Percentiles rank a stretch among this genome's conserved stretches.
Conservation (phyloP, 2,113 vertebrate genomes). For the Mustela lutreola region DNA sequence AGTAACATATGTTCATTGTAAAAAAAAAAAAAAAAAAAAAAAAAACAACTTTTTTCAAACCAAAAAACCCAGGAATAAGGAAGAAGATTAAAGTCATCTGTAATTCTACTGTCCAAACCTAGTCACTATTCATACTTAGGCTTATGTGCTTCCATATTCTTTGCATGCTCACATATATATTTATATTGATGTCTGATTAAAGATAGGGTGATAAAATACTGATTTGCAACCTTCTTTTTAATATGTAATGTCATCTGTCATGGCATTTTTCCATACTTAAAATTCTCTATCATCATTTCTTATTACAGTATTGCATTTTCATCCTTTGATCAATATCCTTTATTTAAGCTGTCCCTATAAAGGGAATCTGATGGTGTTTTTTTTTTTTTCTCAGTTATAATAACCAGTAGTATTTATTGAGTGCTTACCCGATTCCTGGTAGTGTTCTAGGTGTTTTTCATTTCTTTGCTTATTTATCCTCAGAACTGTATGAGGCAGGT, state of each 20-base stretch:
- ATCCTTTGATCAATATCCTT: slow-evolving; percentile 22
- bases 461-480: background rate
- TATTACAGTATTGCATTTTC: background rate
- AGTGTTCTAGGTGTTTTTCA: slow-evolving; percentile 17
- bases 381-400: background rate
- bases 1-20: background rate
- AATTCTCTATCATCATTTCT: slow-evolving; percentile 27
- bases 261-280: background rate
- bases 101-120: background rate
- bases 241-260: background rate
- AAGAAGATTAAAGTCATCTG: slow-evolving; percentile 28
- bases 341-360: background rate
- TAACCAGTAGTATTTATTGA: slow-evolving; percentile 9
- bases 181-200: background rate
- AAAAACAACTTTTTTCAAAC: background rate
- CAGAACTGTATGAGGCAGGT: background rate
- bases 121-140: background rate
- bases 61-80: background rate
- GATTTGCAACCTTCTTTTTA: slow-evolving; percentile 23
- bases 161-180: background rate
- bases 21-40: background rate
- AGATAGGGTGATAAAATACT: background rate
- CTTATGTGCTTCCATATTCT: background rate
- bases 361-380: background rate
- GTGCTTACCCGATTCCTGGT: background rate